Base-by-base conservation (phyloP, 2,113 vertebrate species). In the Stigmatopora argus region DNA sequence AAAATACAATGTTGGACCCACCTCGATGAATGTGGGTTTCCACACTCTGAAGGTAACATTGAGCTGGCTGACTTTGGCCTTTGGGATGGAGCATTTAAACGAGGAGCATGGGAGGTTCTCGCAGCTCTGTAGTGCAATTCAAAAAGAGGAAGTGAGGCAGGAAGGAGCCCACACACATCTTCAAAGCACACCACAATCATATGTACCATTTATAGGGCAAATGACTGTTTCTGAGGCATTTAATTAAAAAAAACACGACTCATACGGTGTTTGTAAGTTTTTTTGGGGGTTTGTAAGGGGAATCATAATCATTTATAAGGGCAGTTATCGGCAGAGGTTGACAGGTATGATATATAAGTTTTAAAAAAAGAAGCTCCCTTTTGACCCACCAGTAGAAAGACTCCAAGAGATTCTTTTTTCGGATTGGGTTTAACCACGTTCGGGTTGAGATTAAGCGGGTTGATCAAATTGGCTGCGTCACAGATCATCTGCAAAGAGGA, bases 21-120 rank as follows among this genome's bases (percentile, higher is more conserved):
- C 97, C 87, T 91, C 92, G 77, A 97, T 91, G 72, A 99, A 96
- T 0, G 97, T 96, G 26, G 92, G 91, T 66, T 94, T 95, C 96
- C 96, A 99, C 66, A 98, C 83, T 80, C 92, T 84, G 76, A 98
- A 86, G 0, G 92, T 95, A 55, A 95, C 66, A 19, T 98, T 96
- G 66, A 98, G 90, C 58, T 94, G 91, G 71, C 88, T 93, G 12
- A 69, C 0, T 0, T 86, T 81, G 8, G 86, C 90, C 14, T 91
- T 86, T 0, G 85, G 72, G 70, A 97, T 77, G 14, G 63, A 74
- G 77, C 96, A 99, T 2, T 31, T 81, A 59, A 98, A 90, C 0
- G 87, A 89, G 1, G 78, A 81, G 72, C 91, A 92, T 7, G 64
- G 47, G 41, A 86, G 84, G 1, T 85, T 78, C 55, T 86, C 84